Evolutionary conservation across 2,113 vertebrate species (phyloP).

Genomic region (Oxyruncus cristatus): DNA sequence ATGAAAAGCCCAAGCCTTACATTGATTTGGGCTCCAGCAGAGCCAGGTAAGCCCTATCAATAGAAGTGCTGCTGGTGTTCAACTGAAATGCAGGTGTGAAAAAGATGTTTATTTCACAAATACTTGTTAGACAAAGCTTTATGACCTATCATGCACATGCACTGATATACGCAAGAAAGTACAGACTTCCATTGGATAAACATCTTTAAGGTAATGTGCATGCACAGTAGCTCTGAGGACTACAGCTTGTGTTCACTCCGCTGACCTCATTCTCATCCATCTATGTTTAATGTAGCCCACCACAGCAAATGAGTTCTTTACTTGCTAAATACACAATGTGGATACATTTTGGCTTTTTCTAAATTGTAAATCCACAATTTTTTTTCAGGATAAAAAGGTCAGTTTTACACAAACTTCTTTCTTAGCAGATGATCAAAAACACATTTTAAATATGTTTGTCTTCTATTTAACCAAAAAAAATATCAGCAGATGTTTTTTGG

Average conservation of each 20-base stretch:
- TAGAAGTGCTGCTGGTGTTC: neutral
- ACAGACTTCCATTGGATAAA: neutral
- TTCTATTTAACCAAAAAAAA: neutral
- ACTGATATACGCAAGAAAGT: neutral
- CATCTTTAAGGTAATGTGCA: neutral
- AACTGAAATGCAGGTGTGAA: neutral
- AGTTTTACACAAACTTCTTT: neutral
- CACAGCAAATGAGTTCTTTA: neutral
- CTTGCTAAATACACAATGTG: neutral
- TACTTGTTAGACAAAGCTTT: neutral
- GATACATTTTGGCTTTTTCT: neutral
- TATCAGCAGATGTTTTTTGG: neutral
- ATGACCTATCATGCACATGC: neutral
- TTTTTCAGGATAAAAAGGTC: neutral
- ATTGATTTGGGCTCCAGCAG: neutral
- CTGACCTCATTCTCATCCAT: conserved; percentile 44
- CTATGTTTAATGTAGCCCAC: conserved; percentile 13
- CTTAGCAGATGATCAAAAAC: conserved; percentile 37
- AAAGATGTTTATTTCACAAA: neutral
- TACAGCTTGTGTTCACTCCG: neutral
- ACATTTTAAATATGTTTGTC: conserved; percentile 30
- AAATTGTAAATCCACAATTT: neutral
- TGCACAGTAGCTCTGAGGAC: neutral
- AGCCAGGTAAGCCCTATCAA: neutral
- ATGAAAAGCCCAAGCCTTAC: neutral